Evolutionary conservation across 53 echinoderm and acorn worm species (phyloP).

Genomic region (Stichopus horrens): DNA sequence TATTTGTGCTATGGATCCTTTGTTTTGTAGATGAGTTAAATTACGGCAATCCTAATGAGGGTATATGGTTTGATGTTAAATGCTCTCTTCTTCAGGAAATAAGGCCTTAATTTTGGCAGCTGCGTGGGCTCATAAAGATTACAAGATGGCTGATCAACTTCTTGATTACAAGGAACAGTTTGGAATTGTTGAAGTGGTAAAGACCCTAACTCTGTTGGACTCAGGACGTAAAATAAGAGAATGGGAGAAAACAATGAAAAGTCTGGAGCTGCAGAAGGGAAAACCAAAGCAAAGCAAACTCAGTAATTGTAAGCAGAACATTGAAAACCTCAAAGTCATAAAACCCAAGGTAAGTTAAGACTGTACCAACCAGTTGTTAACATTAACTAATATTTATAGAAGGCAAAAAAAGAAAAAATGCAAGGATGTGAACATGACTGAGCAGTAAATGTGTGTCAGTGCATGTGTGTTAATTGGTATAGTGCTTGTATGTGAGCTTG

Average conservation of each 20-base stretch:
- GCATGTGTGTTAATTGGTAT: too few species aligned
- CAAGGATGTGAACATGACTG: too few species aligned
- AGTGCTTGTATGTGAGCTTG: too few species aligned
- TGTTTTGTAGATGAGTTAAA: too few species aligned
- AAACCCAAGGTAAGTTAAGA: slow-evolving; percentile 68
- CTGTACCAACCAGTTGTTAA: too few species aligned
- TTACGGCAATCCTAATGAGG: too few species aligned
- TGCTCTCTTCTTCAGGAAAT: slow-evolving; percentile 49
- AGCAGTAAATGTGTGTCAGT: too few species aligned
- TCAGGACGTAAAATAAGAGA: slow-evolving; percentile 78
- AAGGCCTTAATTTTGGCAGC: slow-evolving; percentile 75
- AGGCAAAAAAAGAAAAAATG: too few species aligned
- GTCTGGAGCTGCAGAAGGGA: slow-evolving; percentile 65
- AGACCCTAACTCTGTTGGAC: slow-evolving; percentile 82
- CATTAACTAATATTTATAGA: too few species aligned
- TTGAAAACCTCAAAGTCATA: slow-evolving; percentile 72
- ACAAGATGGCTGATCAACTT: slow-evolving; percentile 58
- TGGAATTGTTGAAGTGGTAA: slow-evolving; percentile 86
- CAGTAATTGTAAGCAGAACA: slow-evolving; percentile 74
- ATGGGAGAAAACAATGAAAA: slow-evolving; percentile 78
- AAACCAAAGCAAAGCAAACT: slow-evolving; percentile 64
- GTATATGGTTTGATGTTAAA: too few species aligned
- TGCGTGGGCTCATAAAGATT: slow-evolving; percentile 91
- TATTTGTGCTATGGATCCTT: too few species aligned
- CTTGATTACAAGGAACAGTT: slow-evolving; percentile 68